These are phyloP conservation scores for Phataginus tricuspis DNA, from an alignment of 2,797 vertebrate species.

Conservation along the genomic window DNA sequence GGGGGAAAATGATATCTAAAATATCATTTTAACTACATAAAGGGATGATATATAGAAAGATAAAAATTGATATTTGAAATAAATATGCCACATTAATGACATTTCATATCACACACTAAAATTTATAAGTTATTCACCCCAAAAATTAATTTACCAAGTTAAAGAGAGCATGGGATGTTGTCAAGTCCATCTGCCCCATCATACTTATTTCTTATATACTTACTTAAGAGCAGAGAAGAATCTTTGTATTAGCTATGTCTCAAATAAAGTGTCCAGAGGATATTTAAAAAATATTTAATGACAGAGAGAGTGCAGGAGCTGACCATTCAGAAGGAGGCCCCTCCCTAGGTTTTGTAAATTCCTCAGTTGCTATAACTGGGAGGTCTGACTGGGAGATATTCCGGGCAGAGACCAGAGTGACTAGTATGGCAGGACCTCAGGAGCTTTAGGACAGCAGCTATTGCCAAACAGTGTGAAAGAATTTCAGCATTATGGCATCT, in stretches of 20 bases:
- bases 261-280: background rate
- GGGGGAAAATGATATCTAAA: background rate
- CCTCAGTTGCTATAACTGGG: background rate
- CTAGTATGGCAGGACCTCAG: rapidly evolving
- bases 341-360: rapidly evolving
- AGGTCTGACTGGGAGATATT: rapidly evolving
- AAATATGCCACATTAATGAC: background rate
- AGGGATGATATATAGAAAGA: background rate
- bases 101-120: background rate
- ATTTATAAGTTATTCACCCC: background rate
- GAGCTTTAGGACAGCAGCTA: background rate
- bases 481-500: background rate
- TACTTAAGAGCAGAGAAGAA: background rate
- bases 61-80: background rate
- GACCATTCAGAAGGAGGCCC: background rate
- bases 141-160: background rate
- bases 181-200: background rate
- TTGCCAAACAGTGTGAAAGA: background rate
- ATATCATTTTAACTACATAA: conserved; percentile 7
- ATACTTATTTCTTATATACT: background rate
- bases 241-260: background rate
- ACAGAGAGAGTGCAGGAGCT: background rate
- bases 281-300: background rate
- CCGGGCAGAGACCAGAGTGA: background rate
- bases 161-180: background rate